Percentiles rank a stretch among this genome's conserved stretches.
Evolutionary conservation across 1,140 invertebrate genomes (phyloP).

Genomic region (Polypedilum vanderplanki): DNA sequence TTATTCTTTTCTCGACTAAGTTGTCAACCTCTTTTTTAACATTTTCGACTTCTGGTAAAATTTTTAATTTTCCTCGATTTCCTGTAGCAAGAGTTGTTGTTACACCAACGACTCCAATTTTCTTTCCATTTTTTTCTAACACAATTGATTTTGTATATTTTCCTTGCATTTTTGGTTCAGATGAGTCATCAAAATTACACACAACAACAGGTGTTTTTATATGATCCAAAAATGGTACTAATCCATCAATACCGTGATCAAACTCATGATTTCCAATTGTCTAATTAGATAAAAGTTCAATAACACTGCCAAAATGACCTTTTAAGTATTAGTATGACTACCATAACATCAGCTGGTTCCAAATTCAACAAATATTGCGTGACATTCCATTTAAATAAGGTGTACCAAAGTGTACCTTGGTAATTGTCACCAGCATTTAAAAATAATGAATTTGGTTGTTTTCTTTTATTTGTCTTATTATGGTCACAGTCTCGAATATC

Average conservation of each 20-base stretch:
- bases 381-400: conserved; percentile 64
- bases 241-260: conserved; percentile 65
- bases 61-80: conserved; percentile 53
- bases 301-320: too few relatives aligned
- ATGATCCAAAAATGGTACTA: conserved; percentile 63
- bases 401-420: conserved; percentile 82
- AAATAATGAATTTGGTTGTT: conserved; percentile 57
- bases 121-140: conserved; percentile 50
- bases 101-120: conserved; percentile 77
- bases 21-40: conserved; percentile 57
- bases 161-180: conserved; percentile 59
- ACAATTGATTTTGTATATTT: conserved; percentile 55
- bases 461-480: conserved; percentile 49
- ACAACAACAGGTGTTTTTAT: conserved; percentile 59
- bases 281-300: too few relatives aligned
- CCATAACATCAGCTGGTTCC: conserved; percentile 66
- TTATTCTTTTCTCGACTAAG: conserved; percentile 54
- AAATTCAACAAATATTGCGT: conserved; percentile 68
- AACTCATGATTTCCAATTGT: conserved; percentile 85
- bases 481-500: conserved; percentile 60
- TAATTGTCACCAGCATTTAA: conserved; percentile 80
- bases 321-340: too few relatives aligned
- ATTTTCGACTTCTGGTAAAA: conserved; percentile 58
- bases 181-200: conserved; percentile 65
- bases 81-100: conserved; percentile 45